Evolutionary conservation across 2,797 vertebrate genomes (phyloP), one percentile per base, ranked within the genome.

Genomic region (Manis pentadactyla): DNA sequence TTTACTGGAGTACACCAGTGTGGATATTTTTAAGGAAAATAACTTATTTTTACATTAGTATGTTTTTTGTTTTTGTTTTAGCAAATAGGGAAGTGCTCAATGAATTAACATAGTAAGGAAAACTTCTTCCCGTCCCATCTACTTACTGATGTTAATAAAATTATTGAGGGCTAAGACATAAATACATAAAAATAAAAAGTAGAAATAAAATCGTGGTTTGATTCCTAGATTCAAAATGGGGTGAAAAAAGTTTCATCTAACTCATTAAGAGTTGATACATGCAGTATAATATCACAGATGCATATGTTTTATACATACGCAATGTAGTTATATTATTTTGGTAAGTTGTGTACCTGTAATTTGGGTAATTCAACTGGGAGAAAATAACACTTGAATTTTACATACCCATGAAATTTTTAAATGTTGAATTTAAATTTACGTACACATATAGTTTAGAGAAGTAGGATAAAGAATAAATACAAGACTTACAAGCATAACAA

Each of bases 371-470:
- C 18, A 77, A 0, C 64, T 78, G 59, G 92, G 46, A 17, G 64
- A 87, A 64, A 95, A 64, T 83, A 68, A 53, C 27, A n/a, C 79
- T 82, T 85, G 10, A 37, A 66, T 90, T 87, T 78, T 66, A 51
- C 78, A 59, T 74, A 64, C n/a, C 85, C 8, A 79, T 46, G 13
- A 84, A 66, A 59, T 75, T 81, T 95, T 55, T 19, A 81, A 91
- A 59, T 92, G 6, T 85, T 91, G 27, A 90, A 73, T 84, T 68
- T 93, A 51, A 92, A 68, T 77, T 87, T 68, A 61, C 29, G 86
- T 90, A 75, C 7, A 14, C 59, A 81, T 25, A 39, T 74, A 89
- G 37, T 79, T 59, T 89, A 68, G 49, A 95, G 37, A 92, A 68
- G 7, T 86, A 73, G 4, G 13, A n/a, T 94, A 63, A 93, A 90